Evolutionary conservation across 2,888 invertebrate species (phyloP), one percentile per base, ranked within the genome.

Genomic region (Junonia oenone): DNA sequence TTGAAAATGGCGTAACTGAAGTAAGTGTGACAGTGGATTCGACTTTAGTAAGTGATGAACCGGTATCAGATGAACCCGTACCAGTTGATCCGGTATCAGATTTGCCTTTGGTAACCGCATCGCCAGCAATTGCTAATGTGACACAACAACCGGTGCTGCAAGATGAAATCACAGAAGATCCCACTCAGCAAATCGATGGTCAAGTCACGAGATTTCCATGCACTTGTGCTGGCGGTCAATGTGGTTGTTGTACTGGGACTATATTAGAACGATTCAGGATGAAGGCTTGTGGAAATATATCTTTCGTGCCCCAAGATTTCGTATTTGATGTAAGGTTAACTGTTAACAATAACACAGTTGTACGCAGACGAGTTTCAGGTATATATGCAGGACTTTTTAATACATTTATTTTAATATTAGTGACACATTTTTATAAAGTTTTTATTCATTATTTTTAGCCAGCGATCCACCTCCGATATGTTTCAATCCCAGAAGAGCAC

Each of bases 281-380:
- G 86, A 95, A 94, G 72, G 93, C 94, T 15, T 96, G 96, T 76
- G 92, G 95, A 38, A 95, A 96, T 71, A 89, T 96, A 19, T 92
- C 93, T 9, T 96, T 96, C 72, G 91, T 94, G 15, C 95, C 96
- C 0, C 96, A 96, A 67, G 96, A 96, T 64, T 96, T 96, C 75
- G 93, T 95, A 26, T 94, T 96, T 73, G 95, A 95, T 58, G 91
- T 95, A 19, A 92, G 91, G 64, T 84, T 96, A 76, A 90, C 91
- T 51, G 91, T 96, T 68, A 96, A 96, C 68, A 93, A 94, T 64
- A 92, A 92, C 57, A 92, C 95, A 14, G 89, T 96, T 58, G 94
- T 94, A 63, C 92, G 93, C 47, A 93, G 93, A 58, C 92, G 93
- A 66, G 90, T 96, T 55, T 95, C 96, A 67, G 96, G 96, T 91